phyloP scores from a whole-genome alignment of 2,888 invertebrate species.

The Tinea pellionella region DNA sequence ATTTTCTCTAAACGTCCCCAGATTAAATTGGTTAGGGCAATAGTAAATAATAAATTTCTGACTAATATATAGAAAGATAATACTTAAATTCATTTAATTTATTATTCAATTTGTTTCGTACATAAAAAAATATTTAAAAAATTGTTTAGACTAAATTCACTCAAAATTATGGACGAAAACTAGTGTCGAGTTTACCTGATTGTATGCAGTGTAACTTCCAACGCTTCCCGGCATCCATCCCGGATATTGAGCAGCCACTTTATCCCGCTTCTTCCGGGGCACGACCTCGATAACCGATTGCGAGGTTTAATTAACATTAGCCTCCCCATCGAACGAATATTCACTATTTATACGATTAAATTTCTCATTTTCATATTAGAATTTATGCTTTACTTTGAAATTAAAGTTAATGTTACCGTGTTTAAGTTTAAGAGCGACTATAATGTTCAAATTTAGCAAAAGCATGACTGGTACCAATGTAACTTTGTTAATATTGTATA shows the following conservation, averaged over 20 bases:
- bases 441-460: no score
- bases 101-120: not conserved
- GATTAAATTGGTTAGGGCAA: not conserved
- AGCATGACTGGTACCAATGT: no score
- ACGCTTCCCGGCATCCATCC: slow-evolving; percentile 10
- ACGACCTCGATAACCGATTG: slow-evolving; percentile 12
- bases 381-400: not conserved
- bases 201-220: not conserved
- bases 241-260: slow-evolving; percentile 15
- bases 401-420: not conserved
- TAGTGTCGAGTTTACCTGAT: slow-evolving; percentile 3
- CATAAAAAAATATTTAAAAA: not conserved
- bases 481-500: no score
- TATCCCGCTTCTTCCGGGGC: slow-evolving; percentile 12
- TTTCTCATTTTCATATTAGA: not conserved
- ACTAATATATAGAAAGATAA: no score
- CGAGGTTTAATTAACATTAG: slow-evolving; percentile 12
- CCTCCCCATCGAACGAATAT: not conserved
- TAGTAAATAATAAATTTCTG: no score
- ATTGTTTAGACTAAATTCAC: not conserved
- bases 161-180: not conserved
- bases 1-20: slow-evolving; percentile 28
- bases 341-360: not conserved
- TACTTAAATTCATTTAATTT: no score
- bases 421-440: no score